Percentiles rank a stretch among this genome's conserved stretches.
These are phyloP conservation scores for Heteromyza rotundicornis DNA, from an alignment of 2,888 invertebrate species.

Conservation along the genomic window DNA sequence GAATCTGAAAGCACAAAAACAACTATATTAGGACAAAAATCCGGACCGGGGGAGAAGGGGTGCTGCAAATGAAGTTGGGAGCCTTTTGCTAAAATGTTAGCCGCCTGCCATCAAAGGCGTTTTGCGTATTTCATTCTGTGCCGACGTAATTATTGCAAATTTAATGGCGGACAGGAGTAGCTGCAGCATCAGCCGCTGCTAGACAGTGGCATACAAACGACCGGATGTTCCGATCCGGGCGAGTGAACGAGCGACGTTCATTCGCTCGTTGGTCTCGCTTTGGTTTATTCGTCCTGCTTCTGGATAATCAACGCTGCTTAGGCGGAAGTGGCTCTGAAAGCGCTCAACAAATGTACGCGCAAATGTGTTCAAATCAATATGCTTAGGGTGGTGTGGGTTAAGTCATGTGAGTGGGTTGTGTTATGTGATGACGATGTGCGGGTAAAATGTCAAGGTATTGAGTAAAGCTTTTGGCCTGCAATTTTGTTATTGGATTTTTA, in stretches of 20 bases:
- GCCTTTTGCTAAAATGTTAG: too few species aligned
- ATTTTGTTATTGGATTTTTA: too few species aligned
- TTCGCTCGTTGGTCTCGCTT: too few species aligned
- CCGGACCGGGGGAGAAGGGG: background rate
- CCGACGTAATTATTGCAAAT: constrained; percentile 17
- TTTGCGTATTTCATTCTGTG: too few species aligned
- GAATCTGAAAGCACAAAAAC: background rate
- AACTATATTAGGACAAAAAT: background rate
- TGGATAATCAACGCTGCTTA: constrained; percentile 18
- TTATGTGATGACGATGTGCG: too few species aligned
- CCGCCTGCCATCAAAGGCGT: too few species aligned
- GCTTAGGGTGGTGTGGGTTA: background rate
- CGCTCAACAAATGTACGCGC: background rate
- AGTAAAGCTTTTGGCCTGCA: too few species aligned
- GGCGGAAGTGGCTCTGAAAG: constrained; percentile 17
- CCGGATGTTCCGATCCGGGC: constrained; percentile 16
- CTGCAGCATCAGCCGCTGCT: background rate
- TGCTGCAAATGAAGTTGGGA: too few species aligned
- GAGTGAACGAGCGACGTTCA: constrained; percentile 2
- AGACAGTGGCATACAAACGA: constrained; percentile 9
- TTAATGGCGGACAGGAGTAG: constrained; percentile 14
- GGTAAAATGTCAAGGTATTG: background rate
- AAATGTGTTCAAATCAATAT: background rate
- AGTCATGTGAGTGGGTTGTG: background rate
- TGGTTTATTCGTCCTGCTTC: constrained; percentile 11